Conservation (phyloP, 2,113 vertebrate species). For the Tapirus terrestris region DNA sequence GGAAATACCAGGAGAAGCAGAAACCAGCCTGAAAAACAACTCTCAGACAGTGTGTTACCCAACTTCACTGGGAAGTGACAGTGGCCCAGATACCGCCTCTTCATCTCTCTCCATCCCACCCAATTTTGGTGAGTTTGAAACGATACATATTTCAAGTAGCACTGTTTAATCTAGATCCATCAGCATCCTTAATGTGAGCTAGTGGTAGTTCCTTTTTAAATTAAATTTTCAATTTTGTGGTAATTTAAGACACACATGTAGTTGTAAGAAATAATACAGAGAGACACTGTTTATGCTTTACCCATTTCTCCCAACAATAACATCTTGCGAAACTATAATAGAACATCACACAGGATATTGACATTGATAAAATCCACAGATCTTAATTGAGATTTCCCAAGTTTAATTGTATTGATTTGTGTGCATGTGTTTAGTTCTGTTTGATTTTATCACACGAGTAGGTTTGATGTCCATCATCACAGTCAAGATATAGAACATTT, state of each 20-base stretch:
- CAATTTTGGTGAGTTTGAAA: constrained; percentile 80
- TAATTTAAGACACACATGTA: neutral
- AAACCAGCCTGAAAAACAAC: constrained; percentile 21
- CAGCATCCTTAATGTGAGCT: neutral
- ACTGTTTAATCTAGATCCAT: neutral
- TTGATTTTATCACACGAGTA: neutral
- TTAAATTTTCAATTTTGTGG: neutral
- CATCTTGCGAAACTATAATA: neutral
- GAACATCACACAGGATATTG: neutral
- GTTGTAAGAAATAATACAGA: constrained; percentile 3
- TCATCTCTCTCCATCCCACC: constrained; percentile 62
- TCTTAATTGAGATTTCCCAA: neutral
- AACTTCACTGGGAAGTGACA: constrained; percentile 4
- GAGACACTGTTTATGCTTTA: neutral
- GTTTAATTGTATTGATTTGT: neutral
- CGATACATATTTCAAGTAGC: neutral
- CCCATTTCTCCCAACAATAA: neutral
- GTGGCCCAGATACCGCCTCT: constrained; percentile 60
- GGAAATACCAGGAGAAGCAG: neutral
- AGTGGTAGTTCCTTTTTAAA: neutral
- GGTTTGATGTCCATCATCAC: neutral
- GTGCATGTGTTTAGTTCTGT: neutral
- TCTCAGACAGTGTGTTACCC: neutral
- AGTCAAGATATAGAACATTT: neutral
- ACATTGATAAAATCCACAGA: neutral